Conservation (phyloP, 2,113 vertebrate species). For the Mus spicilegus region DNA sequence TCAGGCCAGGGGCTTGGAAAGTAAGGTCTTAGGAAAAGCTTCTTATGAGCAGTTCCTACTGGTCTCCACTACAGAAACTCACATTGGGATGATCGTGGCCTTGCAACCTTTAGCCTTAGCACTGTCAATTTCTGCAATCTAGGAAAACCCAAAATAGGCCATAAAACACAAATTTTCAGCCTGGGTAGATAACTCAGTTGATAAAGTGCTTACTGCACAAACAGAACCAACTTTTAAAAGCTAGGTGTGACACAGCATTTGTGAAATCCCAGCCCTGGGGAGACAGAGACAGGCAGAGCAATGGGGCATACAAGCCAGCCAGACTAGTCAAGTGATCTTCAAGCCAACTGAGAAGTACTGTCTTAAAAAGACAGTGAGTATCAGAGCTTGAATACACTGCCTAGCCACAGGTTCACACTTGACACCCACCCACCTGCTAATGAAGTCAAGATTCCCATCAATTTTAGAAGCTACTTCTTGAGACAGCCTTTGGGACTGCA, state of each 20-base stretch:
- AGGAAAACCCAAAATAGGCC: neutral
- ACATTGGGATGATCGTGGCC: neutral
- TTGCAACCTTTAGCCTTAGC: neutral
- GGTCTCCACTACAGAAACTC: neutral
- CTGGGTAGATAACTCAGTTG: neutral
- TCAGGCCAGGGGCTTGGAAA: neutral
- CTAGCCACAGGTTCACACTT: neutral
- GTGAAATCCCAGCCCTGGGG: neutral
- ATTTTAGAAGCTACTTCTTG: conserved; percentile 40
- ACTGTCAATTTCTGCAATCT: neutral
- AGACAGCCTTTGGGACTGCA: conserved; percentile 1
- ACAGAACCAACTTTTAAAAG: neutral
- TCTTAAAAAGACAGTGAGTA: neutral
- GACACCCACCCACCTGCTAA: neutral
- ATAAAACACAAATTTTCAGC: neutral
- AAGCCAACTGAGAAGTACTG: neutral
- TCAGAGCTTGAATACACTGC: neutral
- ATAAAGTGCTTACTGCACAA: neutral
- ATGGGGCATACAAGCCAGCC: neutral
- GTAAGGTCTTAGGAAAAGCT: neutral
- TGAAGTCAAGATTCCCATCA: neutral
- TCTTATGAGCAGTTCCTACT: neutral
- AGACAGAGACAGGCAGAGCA: neutral
- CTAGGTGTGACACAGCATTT: neutral
- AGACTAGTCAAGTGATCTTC: neutral